Conservation (phyloP, 1,140 invertebrate genomes). For the Ylistrum balloti region DNA sequence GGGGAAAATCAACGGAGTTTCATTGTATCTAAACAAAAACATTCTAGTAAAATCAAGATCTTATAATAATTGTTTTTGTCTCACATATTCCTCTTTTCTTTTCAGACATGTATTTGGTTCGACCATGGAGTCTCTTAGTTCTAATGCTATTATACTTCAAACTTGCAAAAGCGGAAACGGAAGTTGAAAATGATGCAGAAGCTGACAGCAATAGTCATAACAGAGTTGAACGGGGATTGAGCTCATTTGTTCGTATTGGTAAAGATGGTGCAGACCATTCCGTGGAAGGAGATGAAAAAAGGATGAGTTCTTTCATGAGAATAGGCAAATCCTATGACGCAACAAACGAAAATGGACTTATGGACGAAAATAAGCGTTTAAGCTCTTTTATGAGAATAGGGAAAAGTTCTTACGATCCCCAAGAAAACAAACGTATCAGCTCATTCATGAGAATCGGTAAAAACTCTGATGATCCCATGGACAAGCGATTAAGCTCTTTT, state of each 20-base stretch:
- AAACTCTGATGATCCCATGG: not conserved
- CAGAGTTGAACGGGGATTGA: conserved; percentile 25
- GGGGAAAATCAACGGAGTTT: too few relatives aligned
- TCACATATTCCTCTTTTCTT: not conserved
- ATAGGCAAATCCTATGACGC: conserved; percentile 47
- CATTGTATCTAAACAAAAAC: too few relatives aligned
- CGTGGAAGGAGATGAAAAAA: not conserved
- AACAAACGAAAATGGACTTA: not conserved
- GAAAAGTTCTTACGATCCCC: conserved; percentile 44
- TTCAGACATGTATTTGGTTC: conserved; percentile 24
- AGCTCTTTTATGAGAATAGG: conserved; percentile 60
- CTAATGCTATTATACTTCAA: conserved; percentile 25
- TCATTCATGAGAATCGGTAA: conserved; percentile 58
- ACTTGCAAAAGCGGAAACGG: not conserved
- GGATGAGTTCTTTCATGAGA: conserved; percentile 35
- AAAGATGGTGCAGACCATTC: not conserved
- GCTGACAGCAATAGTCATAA: conserved; percentile 44
- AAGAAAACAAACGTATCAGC: conserved; percentile 49
- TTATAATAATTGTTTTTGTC: not conserved
- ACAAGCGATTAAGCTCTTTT: conserved; percentile 54
- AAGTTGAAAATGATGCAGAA: conserved; percentile 4
- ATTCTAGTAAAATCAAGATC: too few relatives aligned
- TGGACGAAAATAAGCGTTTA: conserved; percentile 48
- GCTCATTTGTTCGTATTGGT: conserved; percentile 53
- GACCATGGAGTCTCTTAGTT: not conserved